phyloP scores from a whole-genome alignment of 2,797 vertebrate genomes.

The Smutsia temminckii region DNA sequence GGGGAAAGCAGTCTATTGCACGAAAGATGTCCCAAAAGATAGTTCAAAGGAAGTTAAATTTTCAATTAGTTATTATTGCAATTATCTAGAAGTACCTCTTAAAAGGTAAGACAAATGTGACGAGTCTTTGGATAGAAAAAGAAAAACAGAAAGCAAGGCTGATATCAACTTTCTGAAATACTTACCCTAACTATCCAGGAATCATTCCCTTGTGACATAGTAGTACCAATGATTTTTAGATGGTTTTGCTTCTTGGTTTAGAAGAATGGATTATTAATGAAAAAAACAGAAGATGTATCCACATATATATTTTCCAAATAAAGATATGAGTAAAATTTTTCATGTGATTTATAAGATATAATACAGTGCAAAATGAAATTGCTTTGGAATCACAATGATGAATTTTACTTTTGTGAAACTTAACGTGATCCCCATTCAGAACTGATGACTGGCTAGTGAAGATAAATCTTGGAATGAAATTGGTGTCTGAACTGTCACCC shows the following conservation, averaged over 20 bases:
- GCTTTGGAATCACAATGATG: background rate
- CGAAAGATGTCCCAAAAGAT: background rate
- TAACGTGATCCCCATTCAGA: background rate
- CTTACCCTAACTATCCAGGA: background rate
- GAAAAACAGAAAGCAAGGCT: background rate
- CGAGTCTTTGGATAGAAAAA: background rate
- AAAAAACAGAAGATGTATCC: background rate
- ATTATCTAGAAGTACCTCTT: background rate
- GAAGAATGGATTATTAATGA: background rate
- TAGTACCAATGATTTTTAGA: background rate
- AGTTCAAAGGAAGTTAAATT: background rate
- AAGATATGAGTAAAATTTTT: background rate
- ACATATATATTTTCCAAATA: background rate
- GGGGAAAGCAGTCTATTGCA: conserved; percentile 13
- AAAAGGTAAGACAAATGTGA: background rate
- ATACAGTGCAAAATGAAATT: conserved; percentile 36
- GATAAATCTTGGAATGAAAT: background rate
- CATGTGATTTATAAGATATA: background rate
- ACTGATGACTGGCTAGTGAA: background rate
- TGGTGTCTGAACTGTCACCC: background rate
- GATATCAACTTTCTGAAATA: conserved; percentile 19
- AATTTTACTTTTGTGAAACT: background rate
- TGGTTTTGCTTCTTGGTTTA: background rate
- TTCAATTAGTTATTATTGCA: background rate
- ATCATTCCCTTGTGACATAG: background rate